phyloP scores from a whole-genome alignment of 2,113 vertebrate genomes.

The Gymnocephalus cernua region DNA sequence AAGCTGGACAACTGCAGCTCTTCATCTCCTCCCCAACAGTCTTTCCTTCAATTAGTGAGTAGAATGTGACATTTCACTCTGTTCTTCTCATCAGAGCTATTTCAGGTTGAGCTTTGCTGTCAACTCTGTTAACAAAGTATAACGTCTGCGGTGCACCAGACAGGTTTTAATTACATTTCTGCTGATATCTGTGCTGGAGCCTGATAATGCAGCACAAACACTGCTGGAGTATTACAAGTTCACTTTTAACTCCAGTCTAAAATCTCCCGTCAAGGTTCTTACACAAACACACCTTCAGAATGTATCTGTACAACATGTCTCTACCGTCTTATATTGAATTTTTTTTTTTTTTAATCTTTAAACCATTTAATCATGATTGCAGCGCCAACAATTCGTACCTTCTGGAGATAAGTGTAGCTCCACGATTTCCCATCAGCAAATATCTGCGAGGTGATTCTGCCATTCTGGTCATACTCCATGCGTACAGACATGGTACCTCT shows the following conservation, averaged over 20 bases:
- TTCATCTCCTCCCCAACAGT: conserved; percentile 45
- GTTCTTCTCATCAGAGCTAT: conserved; percentile 71
- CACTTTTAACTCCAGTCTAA: conserved; percentile 48
- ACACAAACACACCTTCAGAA: conserved; percentile 18
- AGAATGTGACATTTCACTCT: conserved; percentile 73
- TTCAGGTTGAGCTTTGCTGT: conserved; percentile 70
- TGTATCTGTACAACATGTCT: conserved; percentile 11
- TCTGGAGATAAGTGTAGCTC: conserved; percentile 95
- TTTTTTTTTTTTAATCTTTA: conserved; percentile 6
- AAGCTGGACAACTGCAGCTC: conserved; percentile 37
- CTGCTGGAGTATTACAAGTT: conserved; percentile 44
- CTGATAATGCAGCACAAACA: conserved; percentile 56
- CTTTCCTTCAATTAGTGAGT: conserved; percentile 72
- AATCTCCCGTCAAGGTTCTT: conserved; percentile 35
- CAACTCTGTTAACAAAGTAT: conserved; percentile 69
- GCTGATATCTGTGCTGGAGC: conserved; percentile 57
- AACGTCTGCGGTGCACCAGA: conserved; percentile 51
- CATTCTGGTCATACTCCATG: conserved; percentile 96
- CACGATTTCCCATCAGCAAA: conserved; percentile 98
- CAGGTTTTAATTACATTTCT: conserved; percentile 72
- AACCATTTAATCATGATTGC: conserved; percentile 2
- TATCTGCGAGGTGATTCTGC: conserved; percentile 93
- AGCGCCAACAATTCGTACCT: conserved; percentile 48
- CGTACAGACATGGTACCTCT: conserved; percentile 98
- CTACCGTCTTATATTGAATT: not conserved